Conservation (phyloP, 1,140 invertebrate species). For the Heliothis subflexa region DNA sequence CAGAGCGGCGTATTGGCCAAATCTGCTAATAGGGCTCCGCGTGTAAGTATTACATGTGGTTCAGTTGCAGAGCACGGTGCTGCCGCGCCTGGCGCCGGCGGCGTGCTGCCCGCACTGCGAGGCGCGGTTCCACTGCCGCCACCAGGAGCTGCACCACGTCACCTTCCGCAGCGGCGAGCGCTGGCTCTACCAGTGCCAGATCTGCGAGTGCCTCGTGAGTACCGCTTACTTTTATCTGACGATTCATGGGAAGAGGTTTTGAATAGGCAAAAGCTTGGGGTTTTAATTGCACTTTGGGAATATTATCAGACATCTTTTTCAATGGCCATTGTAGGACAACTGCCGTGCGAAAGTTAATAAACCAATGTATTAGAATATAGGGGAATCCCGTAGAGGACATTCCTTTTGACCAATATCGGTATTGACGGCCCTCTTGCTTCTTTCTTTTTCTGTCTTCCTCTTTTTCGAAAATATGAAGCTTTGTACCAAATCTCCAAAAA, state of each 20-base stretch:
- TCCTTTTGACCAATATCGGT: neutral
- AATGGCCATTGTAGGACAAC: no score
- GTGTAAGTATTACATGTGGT: conserved; percentile 10
- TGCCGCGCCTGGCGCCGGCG: conserved; percentile 64
- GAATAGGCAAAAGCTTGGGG: no score
- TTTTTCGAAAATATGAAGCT: no score
- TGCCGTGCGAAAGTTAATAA: no score
- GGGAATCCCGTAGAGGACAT: neutral
- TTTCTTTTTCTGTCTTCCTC: no score
- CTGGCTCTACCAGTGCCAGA: conserved; percentile 96
- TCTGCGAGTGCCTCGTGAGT: conserved; percentile 94
- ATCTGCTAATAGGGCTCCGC: neutral
- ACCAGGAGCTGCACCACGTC: conserved; percentile 92
- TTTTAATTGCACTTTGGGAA: no score
- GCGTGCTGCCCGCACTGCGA: conserved; percentile 93
- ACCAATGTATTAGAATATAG: no score
- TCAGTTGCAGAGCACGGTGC: conserved; percentile 60
- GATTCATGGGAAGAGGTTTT: neutral
- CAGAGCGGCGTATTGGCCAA: no score
- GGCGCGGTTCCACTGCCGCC: conserved; percentile 89
- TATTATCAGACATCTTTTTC: no score
- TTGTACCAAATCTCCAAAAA: no score
- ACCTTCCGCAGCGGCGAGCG: conserved; percentile 92
- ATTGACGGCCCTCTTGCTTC: no score
- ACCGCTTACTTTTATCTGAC: neutral